A percentile compares a stretch with the other conserved stretches of the same genome.
phyloP scores from a whole-genome alignment of 2,797 vertebrate species.

The Lithobates pipiens region DNA sequence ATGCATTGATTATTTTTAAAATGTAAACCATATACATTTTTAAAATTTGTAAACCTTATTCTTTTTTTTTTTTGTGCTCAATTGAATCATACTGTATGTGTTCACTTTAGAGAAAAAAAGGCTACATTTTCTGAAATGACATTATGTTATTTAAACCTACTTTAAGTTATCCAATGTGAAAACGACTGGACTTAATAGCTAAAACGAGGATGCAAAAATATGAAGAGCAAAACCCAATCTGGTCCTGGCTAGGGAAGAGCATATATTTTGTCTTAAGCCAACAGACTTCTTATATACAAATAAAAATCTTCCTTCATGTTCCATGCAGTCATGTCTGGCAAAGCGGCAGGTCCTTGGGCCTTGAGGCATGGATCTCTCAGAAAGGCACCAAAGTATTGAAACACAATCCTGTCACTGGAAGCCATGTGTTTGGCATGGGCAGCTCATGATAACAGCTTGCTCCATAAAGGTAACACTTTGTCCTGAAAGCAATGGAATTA shows the following conservation, averaged over 20 bases:
- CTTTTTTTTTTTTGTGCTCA: no score
- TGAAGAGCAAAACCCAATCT: constrained; percentile 2
- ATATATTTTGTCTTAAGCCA: constrained; percentile 35
- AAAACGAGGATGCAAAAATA: neutral
- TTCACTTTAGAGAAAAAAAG: no score
- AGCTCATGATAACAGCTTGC: constrained; percentile 93
- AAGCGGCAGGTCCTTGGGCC: constrained; percentile 78
- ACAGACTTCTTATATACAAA: constrained; percentile 56
- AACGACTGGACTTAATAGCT: neutral
- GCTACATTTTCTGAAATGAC: no score
- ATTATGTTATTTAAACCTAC: neutral
- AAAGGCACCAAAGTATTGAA: constrained; percentile 87
- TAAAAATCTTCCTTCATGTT: constrained; percentile 64
- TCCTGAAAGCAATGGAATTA: constrained; percentile 85
- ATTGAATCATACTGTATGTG: no score
- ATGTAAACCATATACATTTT: no score
- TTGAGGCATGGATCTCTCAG: constrained; percentile 88
- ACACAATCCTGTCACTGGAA: constrained; percentile 90
- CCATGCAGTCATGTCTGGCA: constrained; percentile 67
- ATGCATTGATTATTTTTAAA: no score
- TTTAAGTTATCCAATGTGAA: neutral
- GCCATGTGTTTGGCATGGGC: constrained; percentile 90
- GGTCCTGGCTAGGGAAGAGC: constrained; percentile 9
- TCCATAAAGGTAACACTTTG: constrained; percentile 98
- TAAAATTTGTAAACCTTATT: no score